phyloP scores from a whole-genome alignment of 2,797 vertebrate species.

The Coracias cyanogaster region DNA sequence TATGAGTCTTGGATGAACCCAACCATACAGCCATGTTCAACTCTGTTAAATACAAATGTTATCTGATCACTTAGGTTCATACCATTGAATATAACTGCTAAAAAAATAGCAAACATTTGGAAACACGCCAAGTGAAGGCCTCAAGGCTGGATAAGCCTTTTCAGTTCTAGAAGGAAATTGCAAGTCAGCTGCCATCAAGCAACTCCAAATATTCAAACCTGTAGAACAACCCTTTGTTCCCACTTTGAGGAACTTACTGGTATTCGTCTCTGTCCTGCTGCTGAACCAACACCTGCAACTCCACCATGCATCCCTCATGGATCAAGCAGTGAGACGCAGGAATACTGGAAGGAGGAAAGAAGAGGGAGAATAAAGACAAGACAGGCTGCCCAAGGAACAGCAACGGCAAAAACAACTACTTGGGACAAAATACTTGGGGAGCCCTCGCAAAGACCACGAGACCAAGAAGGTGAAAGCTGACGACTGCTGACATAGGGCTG shows the following conservation, averaged over 20 bases:
- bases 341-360: conserved; percentile 73
- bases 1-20: not conserved
- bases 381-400: not conserved
- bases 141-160: not conserved
- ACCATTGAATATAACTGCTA: not conserved
- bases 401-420: not conserved
- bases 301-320: conserved; percentile 87
- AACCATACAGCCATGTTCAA: rapidly evolving
- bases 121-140: not conserved
- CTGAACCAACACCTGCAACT: conserved; percentile 87
- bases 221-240: not conserved
- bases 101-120: not conserved
- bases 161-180: not conserved
- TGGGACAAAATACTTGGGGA: not conserved
- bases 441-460: rapidly evolving
- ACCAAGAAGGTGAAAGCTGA: not conserved
- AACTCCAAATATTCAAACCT: not conserved
- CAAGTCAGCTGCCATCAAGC: not conserved
- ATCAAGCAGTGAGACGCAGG: conserved; percentile 89
- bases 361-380: not conserved
- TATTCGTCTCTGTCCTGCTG: conserved; percentile 71
- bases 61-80: not conserved
- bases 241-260: conserved; percentile 78
- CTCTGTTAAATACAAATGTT: not conserved
- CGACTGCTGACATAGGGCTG: rapidly evolving